Conservation (phyloP, 2,888 invertebrate genomes). For the Panzeria rudis region DNA sequence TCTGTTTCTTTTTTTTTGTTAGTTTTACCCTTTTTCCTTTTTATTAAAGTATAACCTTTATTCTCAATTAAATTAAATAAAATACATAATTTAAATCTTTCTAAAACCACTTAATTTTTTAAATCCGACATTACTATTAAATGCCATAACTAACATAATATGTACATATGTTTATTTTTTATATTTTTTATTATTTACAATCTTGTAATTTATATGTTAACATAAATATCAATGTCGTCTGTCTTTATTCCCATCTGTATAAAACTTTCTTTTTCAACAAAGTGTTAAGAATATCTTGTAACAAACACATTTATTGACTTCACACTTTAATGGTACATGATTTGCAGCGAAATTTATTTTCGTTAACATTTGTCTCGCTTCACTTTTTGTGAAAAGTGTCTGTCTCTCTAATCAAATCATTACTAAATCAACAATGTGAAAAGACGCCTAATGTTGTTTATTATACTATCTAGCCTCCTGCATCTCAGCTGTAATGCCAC, state of each 20-base stretch:
- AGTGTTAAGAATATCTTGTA: conserved; percentile 15
- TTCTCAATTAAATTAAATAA: neutral
- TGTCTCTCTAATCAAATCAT: conserved; percentile 58
- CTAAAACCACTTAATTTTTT: neutral
- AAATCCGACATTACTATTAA: neutral
- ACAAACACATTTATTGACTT: conserved; percentile 11
- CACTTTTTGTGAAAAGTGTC: neutral
- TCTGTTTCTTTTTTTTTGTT: too few relatives aligned
- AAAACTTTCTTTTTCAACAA: neutral
- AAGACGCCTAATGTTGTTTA: conserved; percentile 38
- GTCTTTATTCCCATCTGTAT: conserved; percentile 5
- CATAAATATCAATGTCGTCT: conserved; percentile 9
- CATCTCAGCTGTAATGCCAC: neutral
- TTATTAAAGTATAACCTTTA: neutral
- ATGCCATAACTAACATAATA: neutral
- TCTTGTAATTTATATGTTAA: conserved; percentile 2
- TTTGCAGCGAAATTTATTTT: neutral
- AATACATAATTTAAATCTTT: neutral
- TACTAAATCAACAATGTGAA: conserved; percentile 55
- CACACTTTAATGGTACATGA: conserved; percentile 18
- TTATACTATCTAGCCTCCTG: neutral
- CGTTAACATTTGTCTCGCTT: conserved; percentile 6
- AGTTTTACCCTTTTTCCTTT: too few relatives aligned
- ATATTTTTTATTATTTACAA: neutral
- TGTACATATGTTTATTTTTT: neutral